These are phyloP conservation scores for Emydoidea blandingii DNA, from an alignment of 2,797 vertebrate species.

Conservation along the genomic window DNA sequence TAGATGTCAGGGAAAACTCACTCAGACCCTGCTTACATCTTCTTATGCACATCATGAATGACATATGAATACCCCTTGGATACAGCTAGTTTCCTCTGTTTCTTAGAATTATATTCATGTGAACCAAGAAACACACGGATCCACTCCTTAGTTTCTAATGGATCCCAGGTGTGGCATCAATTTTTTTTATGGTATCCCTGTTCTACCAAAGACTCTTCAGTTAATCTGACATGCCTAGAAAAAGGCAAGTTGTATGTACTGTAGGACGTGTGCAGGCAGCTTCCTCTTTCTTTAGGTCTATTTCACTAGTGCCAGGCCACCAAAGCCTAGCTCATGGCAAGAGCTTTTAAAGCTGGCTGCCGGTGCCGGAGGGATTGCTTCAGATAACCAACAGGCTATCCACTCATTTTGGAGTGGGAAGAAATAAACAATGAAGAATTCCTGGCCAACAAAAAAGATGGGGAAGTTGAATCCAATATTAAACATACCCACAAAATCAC, in stretches of 20 bases:
- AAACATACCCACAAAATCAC: background rate
- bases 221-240: background rate
- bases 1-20: background rate
- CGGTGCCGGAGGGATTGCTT: fast-evolving
- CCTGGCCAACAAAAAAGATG: background rate
- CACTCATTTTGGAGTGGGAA: background rate
- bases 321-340: background rate
- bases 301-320: background rate
- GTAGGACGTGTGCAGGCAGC: fast-evolving
- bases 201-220: background rate
- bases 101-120: background rate
- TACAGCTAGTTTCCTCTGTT: background rate
- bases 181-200: background rate
- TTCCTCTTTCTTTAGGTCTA: background rate
- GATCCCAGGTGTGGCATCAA: background rate
- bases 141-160: background rate
- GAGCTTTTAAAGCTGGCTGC: background rate
- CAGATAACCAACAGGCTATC: background rate
- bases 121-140: background rate
- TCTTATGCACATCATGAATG: background rate
- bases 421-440: background rate
- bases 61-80: background rate
- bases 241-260: background rate
- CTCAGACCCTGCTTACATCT: background rate
- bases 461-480: background rate